Evolutionary conservation across 2,888 invertebrate species (phyloP).

Genomic region (Euphydryas editha): DNA sequence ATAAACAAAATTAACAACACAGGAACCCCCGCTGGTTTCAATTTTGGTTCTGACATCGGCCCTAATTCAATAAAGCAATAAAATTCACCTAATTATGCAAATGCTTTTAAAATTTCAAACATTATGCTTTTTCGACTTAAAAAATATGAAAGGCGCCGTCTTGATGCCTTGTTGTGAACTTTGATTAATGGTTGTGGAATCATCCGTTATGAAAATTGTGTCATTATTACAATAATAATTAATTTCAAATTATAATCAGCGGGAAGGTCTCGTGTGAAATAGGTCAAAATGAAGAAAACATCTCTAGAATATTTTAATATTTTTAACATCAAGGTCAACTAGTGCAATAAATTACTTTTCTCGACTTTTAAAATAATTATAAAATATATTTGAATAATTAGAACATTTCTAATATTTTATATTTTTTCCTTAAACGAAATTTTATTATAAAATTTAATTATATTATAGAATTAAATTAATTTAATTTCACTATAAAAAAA

Average conservation of each 20-base stretch:
- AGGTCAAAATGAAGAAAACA: not conserved
- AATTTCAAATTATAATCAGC: slow-evolving; percentile 27
- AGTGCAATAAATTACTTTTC: too few relatives aligned
- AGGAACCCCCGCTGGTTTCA: slow-evolving; percentile 80
- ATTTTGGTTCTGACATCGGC: slow-evolving; percentile 82
- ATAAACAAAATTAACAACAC: slow-evolving; percentile 84
- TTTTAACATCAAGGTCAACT: not conserved
- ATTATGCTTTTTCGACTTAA: slow-evolving; percentile 71
- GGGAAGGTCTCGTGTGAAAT: slow-evolving; percentile 8
- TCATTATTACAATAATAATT: slow-evolving; percentile 52
- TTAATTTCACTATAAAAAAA: too few relatives aligned
- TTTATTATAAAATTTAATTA: too few relatives aligned
- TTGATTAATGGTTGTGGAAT: slow-evolving; percentile 69
- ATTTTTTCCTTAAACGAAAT: too few relatives aligned
- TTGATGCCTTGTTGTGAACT: slow-evolving; percentile 61
- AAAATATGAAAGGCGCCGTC: slow-evolving; percentile 74
- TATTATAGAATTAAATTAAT: too few relatives aligned
- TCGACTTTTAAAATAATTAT: too few relatives aligned
- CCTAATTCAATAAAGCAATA: slow-evolving; percentile 84
- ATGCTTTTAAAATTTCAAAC: slow-evolving; percentile 77
- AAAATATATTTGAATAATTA: too few relatives aligned
- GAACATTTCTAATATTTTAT: too few relatives aligned
- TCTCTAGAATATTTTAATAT: not conserved
- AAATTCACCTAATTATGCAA: slow-evolving; percentile 84
- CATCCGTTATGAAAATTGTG: slow-evolving; percentile 60